Evolutionary conservation across 2,113 vertebrate genomes (phyloP).

Genomic region (Crotalus helleri): DNA sequence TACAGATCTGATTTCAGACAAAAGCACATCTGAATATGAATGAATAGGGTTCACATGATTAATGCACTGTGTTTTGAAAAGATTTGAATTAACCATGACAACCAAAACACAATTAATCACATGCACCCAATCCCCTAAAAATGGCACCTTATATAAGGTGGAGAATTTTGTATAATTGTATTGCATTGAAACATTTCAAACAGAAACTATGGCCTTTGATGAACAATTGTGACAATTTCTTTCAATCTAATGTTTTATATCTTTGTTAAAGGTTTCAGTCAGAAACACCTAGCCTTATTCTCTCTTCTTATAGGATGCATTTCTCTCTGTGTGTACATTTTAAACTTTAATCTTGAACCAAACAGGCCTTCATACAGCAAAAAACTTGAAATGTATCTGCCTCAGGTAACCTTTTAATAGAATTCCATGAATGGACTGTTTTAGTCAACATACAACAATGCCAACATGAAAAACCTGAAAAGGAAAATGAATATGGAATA

Average conservation of each 20-base stretch:
- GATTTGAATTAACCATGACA: slow-evolving; percentile 3
- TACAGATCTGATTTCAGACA: slow-evolving; percentile 20
- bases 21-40: slow-evolving; percentile 9
- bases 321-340: not conserved
- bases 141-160: not conserved
- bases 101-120: not conserved
- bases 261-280: not conserved
- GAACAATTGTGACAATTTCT: not conserved
- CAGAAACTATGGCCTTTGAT: not conserved
- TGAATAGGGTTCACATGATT: not conserved
- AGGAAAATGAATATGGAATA: not conserved
- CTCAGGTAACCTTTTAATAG: not conserved
- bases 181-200: not conserved
- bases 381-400: not conserved
- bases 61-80: not conserved
- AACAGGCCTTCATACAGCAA: not conserved
- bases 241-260: not conserved
- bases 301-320: not conserved
- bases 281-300: not conserved
- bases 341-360: not conserved
- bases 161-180: not conserved
- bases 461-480: not conserved
- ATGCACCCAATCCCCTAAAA: not conserved
- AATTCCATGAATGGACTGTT: not conserved
- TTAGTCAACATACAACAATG: not conserved